Conservation (phyloP, 2,113 vertebrate genomes). For the Notarius quadriscutis region DNA sequence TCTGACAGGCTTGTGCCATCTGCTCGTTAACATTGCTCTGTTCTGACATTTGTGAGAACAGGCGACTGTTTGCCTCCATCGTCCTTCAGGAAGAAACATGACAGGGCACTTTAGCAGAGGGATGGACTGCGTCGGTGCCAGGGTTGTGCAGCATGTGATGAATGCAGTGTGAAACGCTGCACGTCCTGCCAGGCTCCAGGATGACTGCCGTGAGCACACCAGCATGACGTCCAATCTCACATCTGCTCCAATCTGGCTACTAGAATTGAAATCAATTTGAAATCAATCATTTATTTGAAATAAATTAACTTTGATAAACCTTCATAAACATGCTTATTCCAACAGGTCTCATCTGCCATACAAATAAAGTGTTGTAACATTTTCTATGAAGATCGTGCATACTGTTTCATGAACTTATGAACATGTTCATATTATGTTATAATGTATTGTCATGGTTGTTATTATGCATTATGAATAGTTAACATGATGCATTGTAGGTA, state of each 20-base stretch:
- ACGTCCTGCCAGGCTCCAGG: not conserved
- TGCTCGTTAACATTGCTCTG: conserved; percentile 18
- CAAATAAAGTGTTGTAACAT: not conserved
- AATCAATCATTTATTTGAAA: not conserved
- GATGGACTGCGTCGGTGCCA: not conserved
- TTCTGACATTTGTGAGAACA: conserved; percentile 13
- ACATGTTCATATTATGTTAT: not conserved
- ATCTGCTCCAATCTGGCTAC: not conserved
- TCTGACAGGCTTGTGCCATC: conserved; percentile 14
- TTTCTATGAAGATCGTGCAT: not conserved
- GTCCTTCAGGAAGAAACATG: conserved; percentile 33
- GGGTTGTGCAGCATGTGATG: not conserved
- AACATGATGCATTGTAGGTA: too few relatives aligned
- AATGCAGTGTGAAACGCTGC: conserved; percentile 18
- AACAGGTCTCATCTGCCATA: not conserved
- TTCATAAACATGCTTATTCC: not conserved
- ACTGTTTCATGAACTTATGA: not conserved
- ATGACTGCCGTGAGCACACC: conserved; percentile 2
- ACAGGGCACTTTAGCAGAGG: conserved; percentile 14
- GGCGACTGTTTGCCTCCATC: conserved; percentile 24
- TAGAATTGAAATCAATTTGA: not conserved
- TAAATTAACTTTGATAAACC: not conserved
- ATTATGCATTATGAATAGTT: not conserved
- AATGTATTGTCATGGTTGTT: not conserved
- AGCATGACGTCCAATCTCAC: not conserved